Percentiles rank a stretch among this genome's conserved stretches.
phyloP scores from a whole-genome alignment of 2,113 vertebrate genomes.

The Erythrolamprus reginae region DNA sequence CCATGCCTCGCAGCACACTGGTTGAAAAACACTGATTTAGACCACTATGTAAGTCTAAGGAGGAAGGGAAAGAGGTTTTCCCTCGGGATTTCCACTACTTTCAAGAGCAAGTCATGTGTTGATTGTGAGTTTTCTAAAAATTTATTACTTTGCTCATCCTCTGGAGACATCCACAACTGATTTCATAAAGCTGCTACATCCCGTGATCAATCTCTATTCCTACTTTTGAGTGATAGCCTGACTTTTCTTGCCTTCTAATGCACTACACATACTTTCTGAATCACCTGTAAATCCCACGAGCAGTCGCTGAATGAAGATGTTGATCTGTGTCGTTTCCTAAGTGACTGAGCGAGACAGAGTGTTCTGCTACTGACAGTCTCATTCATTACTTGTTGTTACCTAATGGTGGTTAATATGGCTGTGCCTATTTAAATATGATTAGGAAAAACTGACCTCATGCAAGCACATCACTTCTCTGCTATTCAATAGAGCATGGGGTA shows the following conservation, averaged over 20 bases:
- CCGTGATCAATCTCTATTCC: neutral
- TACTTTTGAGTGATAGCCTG: neutral
- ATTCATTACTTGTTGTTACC: neutral
- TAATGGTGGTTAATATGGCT: neutral
- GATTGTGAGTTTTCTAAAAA: conserved; percentile 1
- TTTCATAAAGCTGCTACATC: neutral
- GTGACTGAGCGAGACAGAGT: neutral
- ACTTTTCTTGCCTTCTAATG: neutral
- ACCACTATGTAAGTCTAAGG: neutral
- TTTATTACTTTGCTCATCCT: neutral
- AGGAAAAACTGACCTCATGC: neutral
- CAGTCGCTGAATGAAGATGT: neutral
- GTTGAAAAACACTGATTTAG: too few relatives aligned
- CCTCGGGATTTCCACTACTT: neutral
- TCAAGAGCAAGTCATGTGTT: neutral
- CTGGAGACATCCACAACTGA: neutral
- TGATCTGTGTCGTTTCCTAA: neutral
- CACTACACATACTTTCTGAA: neutral
- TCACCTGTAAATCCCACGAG: neutral
- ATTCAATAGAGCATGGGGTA: neutral
- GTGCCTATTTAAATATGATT: neutral
- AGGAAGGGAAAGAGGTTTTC: neutral
- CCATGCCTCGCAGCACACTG: too few relatives aligned
- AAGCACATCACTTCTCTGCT: neutral
- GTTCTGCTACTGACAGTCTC: neutral